Evolutionary conservation across 2,888 invertebrate genomes (phyloP), one percentile per base, ranked within the genome.

Genomic region (Griposia aprilina): DNA sequence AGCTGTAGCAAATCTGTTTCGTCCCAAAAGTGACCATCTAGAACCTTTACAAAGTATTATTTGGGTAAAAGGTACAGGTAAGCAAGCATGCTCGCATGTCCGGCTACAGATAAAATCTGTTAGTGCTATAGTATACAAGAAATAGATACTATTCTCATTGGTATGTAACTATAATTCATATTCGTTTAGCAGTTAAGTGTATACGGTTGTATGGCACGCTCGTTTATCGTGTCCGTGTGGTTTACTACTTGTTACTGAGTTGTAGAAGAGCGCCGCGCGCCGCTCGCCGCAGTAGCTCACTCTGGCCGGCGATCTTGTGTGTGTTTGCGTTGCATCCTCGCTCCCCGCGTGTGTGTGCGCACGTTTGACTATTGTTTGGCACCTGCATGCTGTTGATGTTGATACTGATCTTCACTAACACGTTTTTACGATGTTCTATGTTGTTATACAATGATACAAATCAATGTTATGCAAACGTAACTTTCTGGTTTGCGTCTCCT

Each of bases 251-350:
- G 93, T 93, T 93, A 88, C 88, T 94, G 94, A 95, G 95, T 95
- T 93, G 94, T 95, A 95, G 95, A 90, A 85, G 30, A 36, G 30
- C 89, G 89, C 87, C 84, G 91, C 89, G 89, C 90, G 91, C 83
- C 87, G 87, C 86, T 80, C 83, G 83, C 89, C 89, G 88, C 91
- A 81, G 89, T 88, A 95, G 96, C 96, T 96, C 96, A 95, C 85
- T 93, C 96, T 97, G 97, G 97, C 95, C 96, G 96, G 95, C 94
- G 96, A 95, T 96, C 87, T 95, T 95, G 97, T 96, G 95, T 95
- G 96, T 95, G 95, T 95, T 94, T 93, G 94, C 91, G 94, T 92
- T 93, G 93, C 94, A 90, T 92, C 92, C 93, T 92, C 90, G 93
- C 93, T 92, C 93, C 92, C 90, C 92, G 88, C 90, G 90, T 88